Percentiles rank a stretch among this genome's conserved stretches.
phyloP scores from a whole-genome alignment of 2,797 vertebrate genomes.

The Sphenopsis melanotis region DNA sequence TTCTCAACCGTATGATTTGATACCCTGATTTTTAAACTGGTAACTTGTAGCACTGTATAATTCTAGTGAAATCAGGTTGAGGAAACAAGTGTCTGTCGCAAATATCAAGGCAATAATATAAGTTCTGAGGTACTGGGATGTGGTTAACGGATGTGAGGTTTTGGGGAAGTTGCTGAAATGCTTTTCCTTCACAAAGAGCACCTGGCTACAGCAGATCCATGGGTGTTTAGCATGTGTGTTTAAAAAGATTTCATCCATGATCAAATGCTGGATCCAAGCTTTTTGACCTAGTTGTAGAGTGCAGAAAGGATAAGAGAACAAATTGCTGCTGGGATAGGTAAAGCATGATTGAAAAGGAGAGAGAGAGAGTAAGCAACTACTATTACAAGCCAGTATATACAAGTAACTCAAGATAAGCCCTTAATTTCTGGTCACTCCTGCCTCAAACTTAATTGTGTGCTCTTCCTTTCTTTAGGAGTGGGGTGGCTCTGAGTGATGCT shows the following conservation, averaged over 20 bases:
- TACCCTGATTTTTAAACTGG: neutral
- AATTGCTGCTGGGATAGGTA: neutral
- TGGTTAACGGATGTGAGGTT: neutral
- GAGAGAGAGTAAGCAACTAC: neutral
- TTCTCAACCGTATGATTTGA: neutral
- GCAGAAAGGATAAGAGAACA: neutral
- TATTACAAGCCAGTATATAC: neutral
- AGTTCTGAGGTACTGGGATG: neutral
- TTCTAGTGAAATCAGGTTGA: neutral
- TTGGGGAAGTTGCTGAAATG: neutral
- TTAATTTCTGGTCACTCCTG: rapidly evolving
- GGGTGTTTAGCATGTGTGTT: neutral
- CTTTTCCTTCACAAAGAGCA: neutral
- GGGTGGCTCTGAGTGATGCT: neutral
- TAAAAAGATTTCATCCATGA: neutral
- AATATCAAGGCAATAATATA: neutral
- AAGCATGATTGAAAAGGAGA: neutral
- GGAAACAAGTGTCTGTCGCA: neutral
- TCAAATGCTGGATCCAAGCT: neutral
- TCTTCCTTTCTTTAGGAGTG: neutral
- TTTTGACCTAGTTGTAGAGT: neutral
- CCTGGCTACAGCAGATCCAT: neutral
- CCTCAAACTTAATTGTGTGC: neutral
- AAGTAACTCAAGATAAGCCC: neutral
- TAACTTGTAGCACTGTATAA: neutral